A percentile compares a stretch with the other conserved stretches of the same genome.
phyloP scores from a whole-genome alignment of 2,797 vertebrate species.

The Pantherophis alleghaniensis region DNA sequence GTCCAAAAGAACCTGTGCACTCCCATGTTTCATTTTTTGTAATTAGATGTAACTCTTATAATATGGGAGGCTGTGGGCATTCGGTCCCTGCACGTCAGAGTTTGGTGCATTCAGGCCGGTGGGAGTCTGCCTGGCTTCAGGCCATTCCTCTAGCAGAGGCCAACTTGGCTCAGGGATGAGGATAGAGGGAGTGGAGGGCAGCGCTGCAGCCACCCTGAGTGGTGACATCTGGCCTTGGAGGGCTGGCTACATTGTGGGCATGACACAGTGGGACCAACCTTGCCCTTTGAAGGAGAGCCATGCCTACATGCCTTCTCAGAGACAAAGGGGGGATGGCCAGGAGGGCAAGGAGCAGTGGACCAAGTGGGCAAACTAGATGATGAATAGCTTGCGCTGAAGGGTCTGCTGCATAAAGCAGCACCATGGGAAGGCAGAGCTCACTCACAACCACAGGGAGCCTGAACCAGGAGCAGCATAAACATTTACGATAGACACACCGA shows the following conservation, averaged over 20 bases:
- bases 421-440: slow-evolving; percentile 47
- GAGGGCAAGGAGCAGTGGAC: slow-evolving; percentile 29
- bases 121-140: background rate
- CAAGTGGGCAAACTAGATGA: slow-evolving; percentile 41
- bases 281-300: background rate
- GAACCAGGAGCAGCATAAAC: slow-evolving; percentile 68
- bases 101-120: background rate
- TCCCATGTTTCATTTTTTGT: too few species aligned
- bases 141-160: background rate
- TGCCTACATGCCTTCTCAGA: background rate
- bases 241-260: too few species aligned
- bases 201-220: background rate
- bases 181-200: background rate
- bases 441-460: slow-evolving; percentile 71
- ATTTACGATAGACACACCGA: slow-evolving; percentile 35
- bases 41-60: too few species aligned
- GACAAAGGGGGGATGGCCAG: slow-evolving; percentile 9
- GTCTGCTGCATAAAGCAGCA: slow-evolving; percentile 32
- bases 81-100: too few species aligned
- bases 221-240: too few species aligned
- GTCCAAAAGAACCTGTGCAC: too few species aligned
- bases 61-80: too few species aligned
- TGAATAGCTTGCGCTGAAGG: slow-evolving; percentile 44
- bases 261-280: background rate
- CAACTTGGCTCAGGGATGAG: background rate